Evolutionary conservation across 2,113 vertebrate genomes (phyloP).

Genomic region (Hippoglossus stenolepis): DNA sequence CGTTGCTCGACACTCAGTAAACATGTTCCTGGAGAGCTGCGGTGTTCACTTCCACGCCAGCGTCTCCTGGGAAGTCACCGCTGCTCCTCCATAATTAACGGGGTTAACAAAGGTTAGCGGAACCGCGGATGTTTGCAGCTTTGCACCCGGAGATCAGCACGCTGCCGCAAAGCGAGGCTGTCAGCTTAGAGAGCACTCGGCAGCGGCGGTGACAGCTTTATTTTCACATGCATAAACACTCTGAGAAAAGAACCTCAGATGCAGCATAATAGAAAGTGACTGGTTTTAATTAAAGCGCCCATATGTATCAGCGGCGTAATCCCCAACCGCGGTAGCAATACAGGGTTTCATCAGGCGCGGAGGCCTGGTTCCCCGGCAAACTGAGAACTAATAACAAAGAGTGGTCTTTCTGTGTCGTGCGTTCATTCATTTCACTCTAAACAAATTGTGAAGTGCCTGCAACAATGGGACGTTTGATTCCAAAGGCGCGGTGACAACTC

Average conservation of each 20-base stretch:
- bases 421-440: slow-evolving; percentile 41
- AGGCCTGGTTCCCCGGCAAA: not conserved
- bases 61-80: slow-evolving; percentile 33
- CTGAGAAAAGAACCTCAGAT: slow-evolving; percentile 40
- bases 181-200: slow-evolving; percentile 31
- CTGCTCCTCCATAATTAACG: slow-evolving; percentile 42
- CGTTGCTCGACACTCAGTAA: not conserved
- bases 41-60: slow-evolving; percentile 29
- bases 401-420: not conserved
- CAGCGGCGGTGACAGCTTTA: slow-evolving; percentile 25
- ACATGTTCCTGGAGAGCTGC: slow-evolving; percentile 19
- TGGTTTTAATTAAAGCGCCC: slow-evolving; percentile 61
- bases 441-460: slow-evolving; percentile 36
- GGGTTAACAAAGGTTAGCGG: slow-evolving; percentile 44
- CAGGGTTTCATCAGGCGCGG: slow-evolving; percentile 17
- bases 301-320: slow-evolving; percentile 38
- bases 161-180: slow-evolving; percentile 34
- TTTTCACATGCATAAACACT: slow-evolving; percentile 58
- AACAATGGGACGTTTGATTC: slow-evolving; percentile 51
- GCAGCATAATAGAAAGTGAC: slow-evolving; percentile 54
- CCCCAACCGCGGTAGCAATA: not conserved
- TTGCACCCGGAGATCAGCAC: slow-evolving; percentile 36
- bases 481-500: slow-evolving; percentile 44
- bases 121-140: slow-evolving; percentile 22
- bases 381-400: slow-evolving; percentile 23